Evolutionary conservation across 2,888 invertebrate species (phyloP), one percentile per base, ranked within the genome.

Genomic region (Mycalesis mineus): DNA sequence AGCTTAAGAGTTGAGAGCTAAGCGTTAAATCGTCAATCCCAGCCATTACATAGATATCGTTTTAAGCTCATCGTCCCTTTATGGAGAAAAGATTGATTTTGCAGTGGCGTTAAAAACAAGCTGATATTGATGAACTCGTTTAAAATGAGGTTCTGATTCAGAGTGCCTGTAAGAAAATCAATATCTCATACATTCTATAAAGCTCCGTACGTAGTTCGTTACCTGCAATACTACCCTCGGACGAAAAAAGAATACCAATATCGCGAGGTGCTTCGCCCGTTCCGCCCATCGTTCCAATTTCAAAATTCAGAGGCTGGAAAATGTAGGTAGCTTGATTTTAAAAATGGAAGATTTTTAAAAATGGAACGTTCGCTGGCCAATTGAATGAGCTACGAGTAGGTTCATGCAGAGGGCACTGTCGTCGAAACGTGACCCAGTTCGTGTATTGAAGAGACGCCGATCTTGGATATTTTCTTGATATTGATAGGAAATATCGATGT

Each of bases 271-370:
- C 31, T 31, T 15, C 31, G 31, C 2, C 45, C 14, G 14, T 13
- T 42, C 28, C 49, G 29, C 9, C 40, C 15, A 15, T 40, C 55
- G 63, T 65, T 64, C 60, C 59, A 62, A 64, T 64, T 64, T 65
- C 49, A 51, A 61, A 60, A 63, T 59, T 61, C 58, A 44, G 58
- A 65, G 60, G 58, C 44, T 61, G 40, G 29, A 67, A 62, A 64
- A 64, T 63, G 61, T 57, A 42, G 50, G 61, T 57, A 42, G 50
- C 45, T 31, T 47, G 45, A 40, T 29, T 65, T 63, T 61, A 59
- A 61, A 64, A 67, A 65, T 66, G 63, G 64, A 57, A 62, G 22
- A 22, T 22, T 57, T 65, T 63, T 61, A 59, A 61, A 64, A 67
- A 65, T 66, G 63, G 64, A 57, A 62, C 63, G 57, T 48, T 52